Percentiles rank a stretch among this genome's conserved stretches.
Evolutionary conservation across 2,888 invertebrate species (phyloP).

Genomic region (Ischnura elegans): DNA sequence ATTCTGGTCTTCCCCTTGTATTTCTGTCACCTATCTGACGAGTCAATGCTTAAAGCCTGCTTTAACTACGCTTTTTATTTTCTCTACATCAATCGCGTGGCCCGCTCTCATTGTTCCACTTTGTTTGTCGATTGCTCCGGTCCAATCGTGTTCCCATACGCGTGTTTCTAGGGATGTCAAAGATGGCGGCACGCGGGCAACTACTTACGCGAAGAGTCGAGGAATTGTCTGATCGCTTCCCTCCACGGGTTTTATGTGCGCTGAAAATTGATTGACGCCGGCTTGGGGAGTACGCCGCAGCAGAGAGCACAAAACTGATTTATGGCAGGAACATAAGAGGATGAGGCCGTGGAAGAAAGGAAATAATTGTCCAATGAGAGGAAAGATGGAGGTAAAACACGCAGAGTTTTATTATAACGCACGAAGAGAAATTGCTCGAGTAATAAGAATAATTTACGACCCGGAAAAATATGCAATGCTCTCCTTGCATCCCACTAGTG

Average conservation of each 20-base stretch:
- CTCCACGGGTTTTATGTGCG: background rate
- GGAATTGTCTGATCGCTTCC: background rate
- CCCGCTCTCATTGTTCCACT: no score
- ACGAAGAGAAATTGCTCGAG: background rate
- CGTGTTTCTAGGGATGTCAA: background rate
- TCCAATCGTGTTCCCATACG: no score
- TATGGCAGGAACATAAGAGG: background rate
- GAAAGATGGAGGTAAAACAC: background rate
- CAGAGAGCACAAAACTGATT: background rate
- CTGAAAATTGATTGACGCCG: background rate
- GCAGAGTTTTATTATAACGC: background rate
- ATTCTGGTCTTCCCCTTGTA: no score
- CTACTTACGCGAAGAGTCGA: background rate
- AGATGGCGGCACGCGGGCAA: background rate
- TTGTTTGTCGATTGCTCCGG: no score
- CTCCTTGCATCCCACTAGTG: background rate
- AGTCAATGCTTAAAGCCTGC: no score
- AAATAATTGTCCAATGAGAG: background rate
- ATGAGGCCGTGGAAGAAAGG: background rate
- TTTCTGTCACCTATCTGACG: no score
- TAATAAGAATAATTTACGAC: background rate
- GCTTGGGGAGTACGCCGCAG: no score
- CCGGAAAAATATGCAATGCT: background rate
- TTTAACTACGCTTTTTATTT: no score
- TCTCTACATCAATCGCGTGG: no score